A percentile compares a stretch with the other conserved stretches of the same genome.
Evolutionary conservation across 1,140 invertebrate species (phyloP).

Genomic region (Drosophila nigrodunni): DNA sequence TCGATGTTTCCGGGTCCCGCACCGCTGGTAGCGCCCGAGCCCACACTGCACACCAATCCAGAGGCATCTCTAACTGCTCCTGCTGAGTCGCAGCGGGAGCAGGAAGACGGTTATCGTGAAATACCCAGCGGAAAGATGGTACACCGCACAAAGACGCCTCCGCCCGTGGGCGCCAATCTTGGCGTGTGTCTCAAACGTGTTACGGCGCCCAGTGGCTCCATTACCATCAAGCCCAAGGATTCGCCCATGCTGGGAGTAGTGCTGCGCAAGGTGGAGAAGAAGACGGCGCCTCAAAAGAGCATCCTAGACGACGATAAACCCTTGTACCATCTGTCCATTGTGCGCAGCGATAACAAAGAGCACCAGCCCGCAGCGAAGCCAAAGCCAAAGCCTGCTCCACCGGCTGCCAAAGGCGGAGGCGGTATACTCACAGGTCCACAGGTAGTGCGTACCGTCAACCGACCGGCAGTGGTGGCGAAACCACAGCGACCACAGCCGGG

Average conservation of each 20-base stretch:
- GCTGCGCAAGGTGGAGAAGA: conserved; percentile 78
- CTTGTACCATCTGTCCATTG: conserved; percentile 78
- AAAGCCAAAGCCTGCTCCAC: conserved; percentile 72
- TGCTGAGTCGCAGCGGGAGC: conserved; percentile 18
- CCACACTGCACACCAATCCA: conserved; percentile 66
- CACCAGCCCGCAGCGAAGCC: conserved; percentile 67
- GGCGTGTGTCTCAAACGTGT: conserved; percentile 76
- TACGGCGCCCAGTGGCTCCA: conserved; percentile 66
- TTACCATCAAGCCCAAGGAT: conserved; percentile 77
- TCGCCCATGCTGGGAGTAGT: conserved; percentile 80
- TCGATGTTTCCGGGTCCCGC: conserved; percentile 76
- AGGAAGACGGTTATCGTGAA: conserved; percentile 67
- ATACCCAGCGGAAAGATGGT: conserved; percentile 76
- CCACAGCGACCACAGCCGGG: conserved; percentile 65
- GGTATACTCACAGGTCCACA: conserved; percentile 77
- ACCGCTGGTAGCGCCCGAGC: conserved; percentile 69
- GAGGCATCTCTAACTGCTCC: not conserved
- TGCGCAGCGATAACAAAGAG: conserved; percentile 75
- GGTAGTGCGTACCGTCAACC: conserved; percentile 46
- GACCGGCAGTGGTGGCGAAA: conserved; percentile 46
- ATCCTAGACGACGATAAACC: conserved; percentile 82
- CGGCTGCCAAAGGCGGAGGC: conserved; percentile 58
- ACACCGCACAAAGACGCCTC: conserved; percentile 79
- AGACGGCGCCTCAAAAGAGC: conserved; percentile 73
- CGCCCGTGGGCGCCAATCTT: conserved; percentile 74